These are phyloP conservation scores for Trachelus tabidus DNA, from an alignment of 2,888 invertebrate genomes.

Conservation along the genomic window DNA sequence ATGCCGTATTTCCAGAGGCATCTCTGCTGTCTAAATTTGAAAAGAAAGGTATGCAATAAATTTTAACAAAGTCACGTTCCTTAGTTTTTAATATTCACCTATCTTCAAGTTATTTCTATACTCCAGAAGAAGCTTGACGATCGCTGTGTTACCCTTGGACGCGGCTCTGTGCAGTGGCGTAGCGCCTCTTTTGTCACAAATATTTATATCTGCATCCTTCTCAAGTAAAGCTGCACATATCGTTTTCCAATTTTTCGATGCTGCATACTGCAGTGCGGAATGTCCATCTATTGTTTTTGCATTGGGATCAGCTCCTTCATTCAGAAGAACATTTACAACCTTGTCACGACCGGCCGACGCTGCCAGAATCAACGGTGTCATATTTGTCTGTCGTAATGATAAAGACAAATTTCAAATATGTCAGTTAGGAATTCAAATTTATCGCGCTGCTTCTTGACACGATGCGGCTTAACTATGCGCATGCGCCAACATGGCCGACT, in stretches of 20 bases:
- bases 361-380: conserved; percentile 84
- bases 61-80: background rate
- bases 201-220: conserved; percentile 77
- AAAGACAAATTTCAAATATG: background rate
- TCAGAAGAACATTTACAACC: conserved; percentile 75
- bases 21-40: conserved; percentile 70
- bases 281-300: conserved; percentile 80
- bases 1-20: conserved; percentile 79
- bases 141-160: conserved; percentile 77
- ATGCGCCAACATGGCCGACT: background rate
- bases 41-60: background rate
- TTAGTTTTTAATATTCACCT: conserved; percentile 37
- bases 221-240: conserved; percentile 76
- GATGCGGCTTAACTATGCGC: background rate
- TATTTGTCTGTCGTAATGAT: conserved; percentile 68
- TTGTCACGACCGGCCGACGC: conserved; percentile 80
- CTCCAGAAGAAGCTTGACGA: conserved; percentile 76
- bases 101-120: conserved; percentile 68
- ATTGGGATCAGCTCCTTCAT: conserved; percentile 79
- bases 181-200: conserved; percentile 75
- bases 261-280: conserved; percentile 85
- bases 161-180: conserved; percentile 85
- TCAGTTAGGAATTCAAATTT: background rate
- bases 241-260: conserved; percentile 83
- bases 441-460: background rate